Evolutionary conservation across 2,113 vertebrate genomes (phyloP).

Genomic region (Scalopus aquaticus): DNA sequence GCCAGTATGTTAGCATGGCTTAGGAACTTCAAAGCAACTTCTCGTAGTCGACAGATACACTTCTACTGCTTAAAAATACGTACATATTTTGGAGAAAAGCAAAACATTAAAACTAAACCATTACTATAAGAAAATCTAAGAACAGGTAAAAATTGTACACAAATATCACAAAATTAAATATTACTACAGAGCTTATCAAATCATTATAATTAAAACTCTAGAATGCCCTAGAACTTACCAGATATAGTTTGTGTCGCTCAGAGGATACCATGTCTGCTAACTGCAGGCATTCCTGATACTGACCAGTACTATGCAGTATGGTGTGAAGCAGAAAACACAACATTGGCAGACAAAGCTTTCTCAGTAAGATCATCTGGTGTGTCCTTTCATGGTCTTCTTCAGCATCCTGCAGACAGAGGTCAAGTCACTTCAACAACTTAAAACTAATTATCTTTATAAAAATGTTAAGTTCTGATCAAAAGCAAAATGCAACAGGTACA

Average conservation of each 20-base stretch:
- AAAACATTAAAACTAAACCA: not conserved
- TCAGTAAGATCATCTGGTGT: conserved; percentile 92
- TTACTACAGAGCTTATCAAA: not conserved
- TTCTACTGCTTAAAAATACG: not conserved
- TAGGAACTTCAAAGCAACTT: not conserved
- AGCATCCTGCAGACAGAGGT: conserved; percentile 85
- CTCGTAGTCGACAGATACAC: not conserved
- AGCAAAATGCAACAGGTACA: not conserved
- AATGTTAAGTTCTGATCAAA: not conserved
- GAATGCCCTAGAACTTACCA: conserved; percentile 80
- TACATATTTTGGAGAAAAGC: not conserved
- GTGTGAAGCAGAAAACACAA: conserved; percentile 94
- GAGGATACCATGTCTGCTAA: conserved; percentile 95
- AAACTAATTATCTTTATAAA: not conserved
- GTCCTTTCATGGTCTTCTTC: conserved; percentile 91
- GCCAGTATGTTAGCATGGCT: not conserved
- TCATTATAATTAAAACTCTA: not conserved
- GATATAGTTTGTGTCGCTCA: conserved; percentile 93
- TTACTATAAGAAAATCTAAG: conserved; percentile 35
- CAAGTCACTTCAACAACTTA: not conserved
- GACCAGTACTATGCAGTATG: conserved; percentile 92
- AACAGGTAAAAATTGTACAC: conserved; percentile 14
- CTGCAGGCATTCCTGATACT: conserved; percentile 95
- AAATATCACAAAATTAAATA: not conserved
- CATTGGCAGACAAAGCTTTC: conserved; percentile 93